A percentile compares a stretch with the other conserved stretches of the same genome.
Conservation (phyloP, 2,888 invertebrate species). For the Plebejus argus region DNA sequence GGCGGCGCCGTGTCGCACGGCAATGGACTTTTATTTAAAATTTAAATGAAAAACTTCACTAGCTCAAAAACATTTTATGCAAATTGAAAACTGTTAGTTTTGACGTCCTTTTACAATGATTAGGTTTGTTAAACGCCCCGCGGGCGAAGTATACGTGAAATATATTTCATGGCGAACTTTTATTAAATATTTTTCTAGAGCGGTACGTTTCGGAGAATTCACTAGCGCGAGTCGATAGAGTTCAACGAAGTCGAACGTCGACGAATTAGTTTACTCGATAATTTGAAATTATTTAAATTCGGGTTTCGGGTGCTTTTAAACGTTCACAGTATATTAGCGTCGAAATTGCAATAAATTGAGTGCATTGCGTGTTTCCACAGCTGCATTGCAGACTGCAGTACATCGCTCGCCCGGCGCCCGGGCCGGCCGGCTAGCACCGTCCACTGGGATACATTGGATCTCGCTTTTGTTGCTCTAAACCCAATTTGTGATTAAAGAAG, state of each 20-base stretch:
- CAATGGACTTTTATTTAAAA: constrained; percentile 29
- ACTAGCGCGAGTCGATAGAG: constrained; percentile 1
- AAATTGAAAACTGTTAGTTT: constrained; percentile 29
- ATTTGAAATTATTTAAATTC: constrained; percentile 18
- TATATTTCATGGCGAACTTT: neutral
- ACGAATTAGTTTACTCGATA: neutral
- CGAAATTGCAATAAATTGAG: constrained; percentile 34
- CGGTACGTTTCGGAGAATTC: neutral
- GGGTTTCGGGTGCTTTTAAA: constrained; percentile 9
- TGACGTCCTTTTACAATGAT: constrained; percentile 27
- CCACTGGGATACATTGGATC: constrained; percentile 33
- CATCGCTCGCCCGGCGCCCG: constrained; percentile 32
- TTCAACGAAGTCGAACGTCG: constrained; percentile 20
- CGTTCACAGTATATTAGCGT: constrained; percentile 33
- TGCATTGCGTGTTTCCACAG: constrained; percentile 38
- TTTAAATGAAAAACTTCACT: constrained; percentile 32
- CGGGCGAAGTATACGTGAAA: constrained; percentile 18
- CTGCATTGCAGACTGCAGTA: constrained; percentile 41
- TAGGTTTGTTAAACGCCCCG: constrained; percentile 18
- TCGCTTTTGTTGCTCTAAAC: constrained; percentile 32
- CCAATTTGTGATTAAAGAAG: constrained; percentile 14
- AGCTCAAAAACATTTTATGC: constrained; percentile 26
- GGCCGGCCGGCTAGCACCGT: neutral
- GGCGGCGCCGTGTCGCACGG: constrained; percentile 37
- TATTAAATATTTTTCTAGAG: neutral